These are phyloP conservation scores for Xanthia togata DNA, from an alignment of 2,888 invertebrate species.

Conservation along the genomic window DNA sequence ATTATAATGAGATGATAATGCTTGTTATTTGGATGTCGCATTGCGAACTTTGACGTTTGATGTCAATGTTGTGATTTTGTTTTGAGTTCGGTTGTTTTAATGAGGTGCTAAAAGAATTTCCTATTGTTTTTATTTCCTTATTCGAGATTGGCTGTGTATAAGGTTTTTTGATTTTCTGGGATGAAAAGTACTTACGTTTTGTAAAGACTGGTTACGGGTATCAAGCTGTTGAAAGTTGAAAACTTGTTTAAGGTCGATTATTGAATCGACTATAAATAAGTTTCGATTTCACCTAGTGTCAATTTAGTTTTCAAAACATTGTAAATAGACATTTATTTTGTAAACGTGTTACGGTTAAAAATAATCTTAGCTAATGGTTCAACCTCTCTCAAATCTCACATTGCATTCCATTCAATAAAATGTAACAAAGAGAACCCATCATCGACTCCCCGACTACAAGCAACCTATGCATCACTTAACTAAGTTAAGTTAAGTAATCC, in stretches of 20 bases:
- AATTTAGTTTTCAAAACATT: no score
- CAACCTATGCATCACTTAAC: slow-evolving; percentile 69
- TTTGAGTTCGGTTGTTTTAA: slow-evolving; percentile 41
- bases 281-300: no score
- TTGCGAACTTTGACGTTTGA: slow-evolving; percentile 46
- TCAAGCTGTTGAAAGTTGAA: no score
- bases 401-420: no score
- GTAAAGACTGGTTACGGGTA: no score
- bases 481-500: slow-evolving; percentile 71
- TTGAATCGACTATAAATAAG: no score
- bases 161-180: no score
- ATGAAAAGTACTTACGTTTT: no score
- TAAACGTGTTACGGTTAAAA: no score
- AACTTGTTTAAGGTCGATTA: no score
- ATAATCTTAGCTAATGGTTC: not conserved
- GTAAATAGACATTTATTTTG: no score
- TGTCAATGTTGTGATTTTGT: slow-evolving; percentile 33
- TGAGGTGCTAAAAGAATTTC: slow-evolving; percentile 7
- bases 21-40: slow-evolving; percentile 40
- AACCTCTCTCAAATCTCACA: not conserved
- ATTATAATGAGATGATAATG: slow-evolving; percentile 64
- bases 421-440: no score
- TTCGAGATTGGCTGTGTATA: not conserved
- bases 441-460: slow-evolving; percentile 54
- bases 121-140: slow-evolving; percentile 12